Evolutionary conservation across 2,888 invertebrate genomes (phyloP).

Genomic region (Apotomis capreana): DNA sequence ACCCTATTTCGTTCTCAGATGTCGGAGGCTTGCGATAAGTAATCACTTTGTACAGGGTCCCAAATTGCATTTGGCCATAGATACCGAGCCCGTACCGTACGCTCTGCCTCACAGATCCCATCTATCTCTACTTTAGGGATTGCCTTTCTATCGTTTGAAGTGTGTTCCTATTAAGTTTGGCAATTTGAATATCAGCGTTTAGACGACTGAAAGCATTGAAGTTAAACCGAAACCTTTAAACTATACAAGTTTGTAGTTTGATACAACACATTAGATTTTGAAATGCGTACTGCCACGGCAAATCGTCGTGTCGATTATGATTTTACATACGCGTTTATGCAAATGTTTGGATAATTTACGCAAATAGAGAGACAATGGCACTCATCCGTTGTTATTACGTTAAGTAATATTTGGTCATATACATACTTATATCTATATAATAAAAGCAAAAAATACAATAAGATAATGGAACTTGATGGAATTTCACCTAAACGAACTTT

Average conservation of each 20-base stretch:
- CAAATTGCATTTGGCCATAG: slow-evolving; percentile 41
- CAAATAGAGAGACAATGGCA: too few relatives aligned
- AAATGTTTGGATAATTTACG: too few relatives aligned
- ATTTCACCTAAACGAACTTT: too few relatives aligned
- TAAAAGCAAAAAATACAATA: too few relatives aligned
- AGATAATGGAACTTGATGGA: too few relatives aligned
- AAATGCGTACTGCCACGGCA: too few relatives aligned
- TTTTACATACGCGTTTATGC: too few relatives aligned
- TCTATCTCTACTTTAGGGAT: slow-evolving; percentile 39
- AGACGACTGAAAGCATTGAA: background rate
- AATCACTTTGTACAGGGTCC: slow-evolving; percentile 42
- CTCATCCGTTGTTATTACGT: too few relatives aligned
- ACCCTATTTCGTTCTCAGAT: slow-evolving; percentile 32
- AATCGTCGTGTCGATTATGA: too few relatives aligned
- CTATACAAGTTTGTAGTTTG: background rate
- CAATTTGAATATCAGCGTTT: slow-evolving; percentile 21
- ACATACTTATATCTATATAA: too few relatives aligned
- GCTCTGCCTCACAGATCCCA: slow-evolving; percentile 34
- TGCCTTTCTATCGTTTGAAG: slow-evolving; percentile 39
- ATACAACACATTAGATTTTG: background rate
- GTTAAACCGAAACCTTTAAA: slow-evolving; percentile 3
- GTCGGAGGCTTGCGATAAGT: slow-evolving; percentile 39
- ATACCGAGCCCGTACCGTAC: slow-evolving; percentile 28
- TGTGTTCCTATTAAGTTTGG: slow-evolving; percentile 35
- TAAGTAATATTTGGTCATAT: too few relatives aligned